Evolutionary conservation across 2,113 vertebrate species (phyloP), one percentile per base, ranked within the genome.

Genomic region (Balaenoptera acutorostrata): DNA sequence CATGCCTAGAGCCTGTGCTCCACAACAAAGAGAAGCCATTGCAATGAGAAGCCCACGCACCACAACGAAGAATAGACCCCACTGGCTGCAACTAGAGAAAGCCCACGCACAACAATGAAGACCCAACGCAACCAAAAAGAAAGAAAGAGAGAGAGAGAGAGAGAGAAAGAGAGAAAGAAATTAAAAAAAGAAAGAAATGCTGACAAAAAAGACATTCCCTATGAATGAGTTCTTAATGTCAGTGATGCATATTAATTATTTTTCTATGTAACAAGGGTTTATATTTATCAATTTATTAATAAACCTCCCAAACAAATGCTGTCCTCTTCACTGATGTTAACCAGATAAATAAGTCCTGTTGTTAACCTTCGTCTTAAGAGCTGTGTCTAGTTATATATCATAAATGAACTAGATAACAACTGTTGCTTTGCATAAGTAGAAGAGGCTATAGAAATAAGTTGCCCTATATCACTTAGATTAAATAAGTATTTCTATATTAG

Each of bases 201-300:
- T 86, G 33, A 88, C 17, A 94, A 97, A 95, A 95, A 82, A 92
- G 25, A 84, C 63, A 93, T 68, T 87, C 36, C 13, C 33, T 88
- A 69, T 80, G 31, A 88, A 33, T 52, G 17, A 86, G 18, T 95
- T 78, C 55, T 93, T 59, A 63, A 87, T 46, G 12, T 88, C 57
- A 55, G 39, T 3, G 27, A 44, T 83, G 13, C 13, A 88, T 41
- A 66, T 69, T 52, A 27, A 80, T 78, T 80, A 59, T 75, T 88
- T 91, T 93, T 87, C 82, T 74, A 88, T 68, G n/a, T 69, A 10
- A 33, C 18, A 90, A 69, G 14, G 21, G 12, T n/a, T 57, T 52
- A 12, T 52, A 87, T 68, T 82, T 77, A 64, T 80, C 57, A 64
- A 46, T 72, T 88, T 87, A 69, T 49, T 71, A 87, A 81, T 59